Percentiles rank a stretch among this genome's conserved stretches.
Conservation (phyloP, 2,888 invertebrate species). For the Mythimna lalbum region DNA sequence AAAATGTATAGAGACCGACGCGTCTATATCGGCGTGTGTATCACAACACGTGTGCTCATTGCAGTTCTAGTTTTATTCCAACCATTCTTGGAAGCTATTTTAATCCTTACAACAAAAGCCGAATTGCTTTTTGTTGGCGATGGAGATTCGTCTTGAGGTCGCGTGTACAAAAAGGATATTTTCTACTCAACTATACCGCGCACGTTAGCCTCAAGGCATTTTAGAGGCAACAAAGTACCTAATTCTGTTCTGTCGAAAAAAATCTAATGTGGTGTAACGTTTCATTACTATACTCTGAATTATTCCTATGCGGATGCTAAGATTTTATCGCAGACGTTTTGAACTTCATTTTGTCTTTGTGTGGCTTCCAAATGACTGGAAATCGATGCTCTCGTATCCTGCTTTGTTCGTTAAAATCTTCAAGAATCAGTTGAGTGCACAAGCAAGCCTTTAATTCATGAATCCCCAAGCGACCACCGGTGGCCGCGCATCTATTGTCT, state of each 20-base stretch:
- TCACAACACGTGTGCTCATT: too few relatives aligned
- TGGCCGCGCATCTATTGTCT: too few relatives aligned
- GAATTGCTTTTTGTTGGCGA: neutral
- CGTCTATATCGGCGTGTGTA: too few relatives aligned
- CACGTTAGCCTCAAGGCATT: slow-evolving; percentile 45
- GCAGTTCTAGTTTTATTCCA: too few relatives aligned
- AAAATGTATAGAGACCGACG: too few relatives aligned
- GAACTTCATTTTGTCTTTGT: neutral
- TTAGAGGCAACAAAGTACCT: slow-evolving; percentile 2
- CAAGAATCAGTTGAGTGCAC: slow-evolving; percentile 9
- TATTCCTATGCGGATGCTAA: slow-evolving; percentile 1
- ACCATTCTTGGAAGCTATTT: too few relatives aligned
- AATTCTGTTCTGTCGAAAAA: slow-evolving; percentile 25
- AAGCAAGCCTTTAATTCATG: too few relatives aligned
- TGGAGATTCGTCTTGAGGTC: slow-evolving; percentile 13
- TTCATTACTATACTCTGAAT: slow-evolving; percentile 21
- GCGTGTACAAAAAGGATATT: slow-evolving; percentile 30
- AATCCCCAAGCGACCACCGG: too few relatives aligned
- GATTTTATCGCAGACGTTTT: slow-evolving; percentile 1
- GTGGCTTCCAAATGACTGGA: too few relatives aligned
- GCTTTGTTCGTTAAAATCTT: neutral
- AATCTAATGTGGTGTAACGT: slow-evolving; percentile 29
- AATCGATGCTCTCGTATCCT: neutral
- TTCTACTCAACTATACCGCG: slow-evolving; percentile 35
- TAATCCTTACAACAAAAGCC: neutral